phyloP scores from a whole-genome alignment of 2,888 invertebrate species.

The Nymphalis urticae region DNA sequence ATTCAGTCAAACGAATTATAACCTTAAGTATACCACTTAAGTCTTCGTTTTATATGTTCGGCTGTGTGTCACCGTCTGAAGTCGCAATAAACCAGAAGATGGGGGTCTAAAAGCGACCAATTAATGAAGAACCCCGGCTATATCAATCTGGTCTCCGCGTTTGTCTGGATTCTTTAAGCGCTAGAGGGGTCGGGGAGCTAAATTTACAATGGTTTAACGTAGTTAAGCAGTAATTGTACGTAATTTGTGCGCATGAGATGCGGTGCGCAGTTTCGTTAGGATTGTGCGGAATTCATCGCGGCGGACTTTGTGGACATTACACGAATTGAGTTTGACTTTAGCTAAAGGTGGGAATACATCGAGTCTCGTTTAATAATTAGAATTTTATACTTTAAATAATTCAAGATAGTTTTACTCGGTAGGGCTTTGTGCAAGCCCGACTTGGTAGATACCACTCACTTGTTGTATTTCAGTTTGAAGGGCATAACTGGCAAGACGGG shows the following conservation, averaged over 20 bases:
- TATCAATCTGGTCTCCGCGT: constrained; percentile 30
- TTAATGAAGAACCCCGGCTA: constrained; percentile 49
- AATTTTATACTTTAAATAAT: too few species aligned
- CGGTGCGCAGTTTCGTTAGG: constrained; percentile 55
- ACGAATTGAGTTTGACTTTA: constrained; percentile 34
- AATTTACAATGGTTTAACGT: constrained; percentile 43
- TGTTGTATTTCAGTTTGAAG: too few species aligned
- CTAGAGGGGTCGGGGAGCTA: constrained; percentile 40
- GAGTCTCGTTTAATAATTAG: background rate
- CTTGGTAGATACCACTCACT: too few species aligned
- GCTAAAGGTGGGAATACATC: constrained; percentile 12
- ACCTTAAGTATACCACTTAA: constrained; percentile 55
- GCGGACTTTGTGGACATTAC: constrained; percentile 35
- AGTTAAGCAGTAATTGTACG: constrained; percentile 58
- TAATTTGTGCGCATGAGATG: constrained; percentile 66
- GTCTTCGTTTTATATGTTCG: constrained; percentile 51
- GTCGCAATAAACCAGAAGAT: constrained; percentile 65
- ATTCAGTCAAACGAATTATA: constrained; percentile 49
- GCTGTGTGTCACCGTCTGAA: constrained; percentile 46
- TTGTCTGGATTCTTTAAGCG: constrained; percentile 36
- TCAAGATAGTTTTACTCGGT: too few species aligned
- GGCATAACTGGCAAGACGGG: too few species aligned
- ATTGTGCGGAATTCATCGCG: constrained; percentile 42
- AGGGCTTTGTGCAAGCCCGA: too few species aligned
- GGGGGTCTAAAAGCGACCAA: constrained; percentile 52